These are phyloP conservation scores for Rhinoderma darwinii DNA, from an alignment of 2,113 vertebrate genomes.

Conservation along the genomic window DNA sequence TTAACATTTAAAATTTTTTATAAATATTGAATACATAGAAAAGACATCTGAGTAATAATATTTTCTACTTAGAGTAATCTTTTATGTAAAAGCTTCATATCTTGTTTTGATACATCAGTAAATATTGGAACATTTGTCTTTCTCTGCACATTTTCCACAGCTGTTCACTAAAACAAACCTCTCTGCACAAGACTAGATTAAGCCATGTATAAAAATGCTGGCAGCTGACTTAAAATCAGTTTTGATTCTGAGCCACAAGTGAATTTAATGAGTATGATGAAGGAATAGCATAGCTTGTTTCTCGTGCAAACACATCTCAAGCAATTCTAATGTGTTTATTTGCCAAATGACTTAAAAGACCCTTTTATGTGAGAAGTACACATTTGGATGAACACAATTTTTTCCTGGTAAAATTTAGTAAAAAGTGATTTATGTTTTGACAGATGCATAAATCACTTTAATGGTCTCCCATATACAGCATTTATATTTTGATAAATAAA, in stretches of 20 bases:
- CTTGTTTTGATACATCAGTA: not conserved
- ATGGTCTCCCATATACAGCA: not conserved
- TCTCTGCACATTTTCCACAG: not conserved
- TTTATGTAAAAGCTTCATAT: not conserved
- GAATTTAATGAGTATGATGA: conserved; percentile 25
- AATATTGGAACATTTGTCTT: not conserved
- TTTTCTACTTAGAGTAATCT: too few relatives aligned
- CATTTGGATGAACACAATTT: conserved; percentile 18
- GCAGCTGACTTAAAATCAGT: not conserved
- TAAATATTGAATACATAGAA: too few relatives aligned
- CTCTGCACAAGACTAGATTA: not conserved
- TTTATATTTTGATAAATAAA: conserved; percentile 16
- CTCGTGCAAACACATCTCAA: not conserved
- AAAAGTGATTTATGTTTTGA: conserved; percentile 4
- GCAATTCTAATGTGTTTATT: conserved; percentile 28
- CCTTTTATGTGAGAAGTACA: conserved; percentile 32
- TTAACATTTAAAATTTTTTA: too few relatives aligned
- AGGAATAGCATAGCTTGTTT: not conserved
- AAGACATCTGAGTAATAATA: too few relatives aligned
- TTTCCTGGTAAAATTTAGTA: not conserved
- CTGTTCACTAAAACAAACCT: not conserved
- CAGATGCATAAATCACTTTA: conserved; percentile 24
- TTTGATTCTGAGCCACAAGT: not conserved
- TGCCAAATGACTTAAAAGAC: conserved; percentile 26
- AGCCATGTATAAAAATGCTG: not conserved